Evolutionary conservation across 2,797 vertebrate genomes (phyloP).

Genomic region (Enteromius treurensis): DNA sequence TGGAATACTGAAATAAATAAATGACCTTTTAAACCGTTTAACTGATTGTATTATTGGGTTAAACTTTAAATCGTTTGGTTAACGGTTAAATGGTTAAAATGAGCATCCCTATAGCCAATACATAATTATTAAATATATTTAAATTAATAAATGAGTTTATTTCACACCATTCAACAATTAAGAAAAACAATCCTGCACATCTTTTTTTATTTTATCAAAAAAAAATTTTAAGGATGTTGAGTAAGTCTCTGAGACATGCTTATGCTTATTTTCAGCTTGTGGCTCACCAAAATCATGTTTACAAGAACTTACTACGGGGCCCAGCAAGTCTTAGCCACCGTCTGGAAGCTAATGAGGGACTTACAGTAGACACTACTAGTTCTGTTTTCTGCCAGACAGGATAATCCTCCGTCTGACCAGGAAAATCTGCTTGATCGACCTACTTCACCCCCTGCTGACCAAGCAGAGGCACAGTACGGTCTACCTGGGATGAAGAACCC

Average conservation of each 20-base stretch:
- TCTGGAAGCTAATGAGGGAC: conserved; percentile 55
- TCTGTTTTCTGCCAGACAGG: conserved; percentile 60
- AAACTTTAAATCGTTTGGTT: no score
- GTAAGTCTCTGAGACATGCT: conserved; percentile 42
- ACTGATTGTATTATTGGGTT: no score
- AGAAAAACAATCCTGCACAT: not conserved
- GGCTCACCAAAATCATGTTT: conserved; percentile 53
- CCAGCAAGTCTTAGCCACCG: conserved; percentile 36
- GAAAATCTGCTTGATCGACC: conserved; percentile 69
- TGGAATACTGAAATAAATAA: no score
- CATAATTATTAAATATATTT: not conserved
- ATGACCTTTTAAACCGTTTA: no score
- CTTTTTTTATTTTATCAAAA: not conserved
- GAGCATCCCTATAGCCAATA: not conserved
- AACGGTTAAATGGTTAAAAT: no score
- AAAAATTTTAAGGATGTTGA: not conserved
- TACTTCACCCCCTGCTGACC: conserved; percentile 13
- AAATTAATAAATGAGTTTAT: not conserved
- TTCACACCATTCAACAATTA: not conserved
- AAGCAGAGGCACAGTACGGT: conserved; percentile 7
- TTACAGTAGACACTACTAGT: conserved; percentile 47
- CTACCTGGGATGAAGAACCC: not conserved
- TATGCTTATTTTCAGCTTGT: conserved; percentile 53
- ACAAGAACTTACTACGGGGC: conserved; percentile 36
- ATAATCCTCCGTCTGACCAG: conserved; percentile 75